Evolutionary conservation across 1,140 invertebrate species (phyloP).

Genomic region (Doryteuthis pealeii): DNA sequence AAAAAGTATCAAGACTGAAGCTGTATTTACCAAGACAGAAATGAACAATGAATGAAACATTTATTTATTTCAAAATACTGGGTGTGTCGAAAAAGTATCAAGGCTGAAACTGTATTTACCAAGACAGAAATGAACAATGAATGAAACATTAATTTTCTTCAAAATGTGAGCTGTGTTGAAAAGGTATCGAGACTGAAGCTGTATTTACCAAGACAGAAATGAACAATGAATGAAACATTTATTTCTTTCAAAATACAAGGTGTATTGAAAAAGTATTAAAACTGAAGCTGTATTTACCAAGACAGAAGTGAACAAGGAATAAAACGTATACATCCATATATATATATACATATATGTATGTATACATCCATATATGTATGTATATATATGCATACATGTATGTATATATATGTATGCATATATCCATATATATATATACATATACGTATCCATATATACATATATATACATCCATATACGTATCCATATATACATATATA

Average conservation of each 20-base stretch:
- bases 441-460: not conserved
- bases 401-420: conserved; percentile 4
- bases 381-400: not conserved
- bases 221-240: not conserved
- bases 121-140: no score
- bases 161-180: no score
- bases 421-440: conserved; percentile 1
- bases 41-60: no score
- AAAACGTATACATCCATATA: not conserved
- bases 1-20: no score
- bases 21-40: no score
- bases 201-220: not conserved
- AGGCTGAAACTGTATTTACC: no score
- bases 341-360: not conserved
- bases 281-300: no score
- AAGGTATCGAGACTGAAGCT: no score
- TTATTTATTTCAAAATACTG: no score
- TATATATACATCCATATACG: not conserved
- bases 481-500: not conserved
- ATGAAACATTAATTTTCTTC: no score
- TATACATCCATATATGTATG: not conserved
- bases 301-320: not conserved
- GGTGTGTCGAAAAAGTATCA: no score
- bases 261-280: no score
- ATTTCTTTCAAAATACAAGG: not conserved